Evolutionary conservation across 2,113 vertebrate species (phyloP).

Genomic region (Xenopus borealis): DNA sequence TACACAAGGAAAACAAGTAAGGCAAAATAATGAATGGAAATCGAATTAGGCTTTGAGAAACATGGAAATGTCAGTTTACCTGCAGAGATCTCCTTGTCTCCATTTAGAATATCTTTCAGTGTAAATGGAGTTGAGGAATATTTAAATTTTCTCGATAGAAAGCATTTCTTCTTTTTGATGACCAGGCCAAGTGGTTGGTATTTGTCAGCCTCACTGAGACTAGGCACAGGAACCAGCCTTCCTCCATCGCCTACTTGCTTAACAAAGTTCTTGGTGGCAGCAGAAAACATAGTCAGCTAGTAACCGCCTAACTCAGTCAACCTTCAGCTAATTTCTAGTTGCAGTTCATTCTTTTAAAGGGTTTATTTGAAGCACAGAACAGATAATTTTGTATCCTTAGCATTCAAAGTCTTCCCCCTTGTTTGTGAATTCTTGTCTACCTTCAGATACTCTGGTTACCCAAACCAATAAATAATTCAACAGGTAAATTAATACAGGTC

Average conservation of each 20-base stretch:
- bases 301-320: constrained; percentile 38
- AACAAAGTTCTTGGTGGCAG: constrained; percentile 97
- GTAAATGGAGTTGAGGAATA: constrained; percentile 90
- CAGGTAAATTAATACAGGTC: constrained; percentile 71
- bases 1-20: too few species aligned
- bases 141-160: constrained; percentile 85
- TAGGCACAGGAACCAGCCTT: constrained; percentile 87
- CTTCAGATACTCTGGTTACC: constrained; percentile 48
- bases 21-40: too few species aligned
- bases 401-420: constrained; percentile 23
- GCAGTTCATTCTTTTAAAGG: constrained; percentile 27
- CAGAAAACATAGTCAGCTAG: constrained; percentile 82
- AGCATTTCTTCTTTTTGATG: constrained; percentile 82
- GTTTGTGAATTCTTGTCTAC: constrained; percentile 47
- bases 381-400: constrained; percentile 13
- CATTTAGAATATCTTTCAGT: constrained; percentile 92
- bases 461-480: constrained; percentile 73
- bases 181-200: constrained; percentile 94
- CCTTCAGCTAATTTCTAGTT: background rate
- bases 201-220: constrained; percentile 94
- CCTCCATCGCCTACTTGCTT: constrained; percentile 96
- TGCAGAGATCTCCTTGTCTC: constrained; percentile 94
- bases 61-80: constrained; percentile 64
- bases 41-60: too few species aligned
- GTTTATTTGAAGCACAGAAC: background rate